phyloP scores from a whole-genome alignment of 2,113 vertebrate genomes.

The Dicrurus megarhynchus region DNA sequence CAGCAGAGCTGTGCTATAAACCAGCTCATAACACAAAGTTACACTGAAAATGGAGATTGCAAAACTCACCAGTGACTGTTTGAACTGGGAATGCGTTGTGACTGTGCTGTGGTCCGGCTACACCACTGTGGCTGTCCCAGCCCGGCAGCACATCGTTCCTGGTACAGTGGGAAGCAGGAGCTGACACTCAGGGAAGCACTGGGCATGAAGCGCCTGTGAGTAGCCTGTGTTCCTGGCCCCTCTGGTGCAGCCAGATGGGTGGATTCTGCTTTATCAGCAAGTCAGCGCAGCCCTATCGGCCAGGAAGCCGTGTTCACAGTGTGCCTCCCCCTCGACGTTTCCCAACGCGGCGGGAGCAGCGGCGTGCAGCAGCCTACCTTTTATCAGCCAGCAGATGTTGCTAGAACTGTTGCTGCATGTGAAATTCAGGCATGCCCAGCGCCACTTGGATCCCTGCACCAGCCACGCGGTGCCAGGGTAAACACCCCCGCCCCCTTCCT shows the following conservation, averaged over 20 bases:
- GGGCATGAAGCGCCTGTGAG: not conserved
- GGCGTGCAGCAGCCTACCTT: constrained; percentile 20
- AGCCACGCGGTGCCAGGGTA: constrained; percentile 39
- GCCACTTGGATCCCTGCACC: not conserved
- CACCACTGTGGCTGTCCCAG: rapidly evolving
- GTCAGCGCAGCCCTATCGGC: constrained; percentile 48
- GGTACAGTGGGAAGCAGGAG: rapidly evolving
- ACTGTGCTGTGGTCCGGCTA: not conserved
- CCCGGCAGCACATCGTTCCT: not conserved
- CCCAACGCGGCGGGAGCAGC: not conserved
- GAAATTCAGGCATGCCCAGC: constrained; percentile 31
- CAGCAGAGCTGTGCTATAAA: not conserved
- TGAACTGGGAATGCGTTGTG: not conserved
- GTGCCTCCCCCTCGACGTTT: constrained; percentile 40
- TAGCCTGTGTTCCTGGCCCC: not conserved
- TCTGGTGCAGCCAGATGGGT: constrained; percentile 36
- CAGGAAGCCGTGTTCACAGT: constrained; percentile 42
- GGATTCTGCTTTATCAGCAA: constrained; percentile 65
- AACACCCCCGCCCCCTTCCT: constrained; percentile 53
- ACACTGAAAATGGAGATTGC: not conserved
- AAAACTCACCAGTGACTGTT: constrained; percentile 36
- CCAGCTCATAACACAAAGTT: not conserved
- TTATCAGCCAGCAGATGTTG: constrained; percentile 66
- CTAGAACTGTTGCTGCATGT: constrained; percentile 38
- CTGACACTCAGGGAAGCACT: not conserved